Evolutionary conservation across 2,113 vertebrate genomes (phyloP), one percentile per base, ranked within the genome.

Genomic region (Origma solitaria): DNA sequence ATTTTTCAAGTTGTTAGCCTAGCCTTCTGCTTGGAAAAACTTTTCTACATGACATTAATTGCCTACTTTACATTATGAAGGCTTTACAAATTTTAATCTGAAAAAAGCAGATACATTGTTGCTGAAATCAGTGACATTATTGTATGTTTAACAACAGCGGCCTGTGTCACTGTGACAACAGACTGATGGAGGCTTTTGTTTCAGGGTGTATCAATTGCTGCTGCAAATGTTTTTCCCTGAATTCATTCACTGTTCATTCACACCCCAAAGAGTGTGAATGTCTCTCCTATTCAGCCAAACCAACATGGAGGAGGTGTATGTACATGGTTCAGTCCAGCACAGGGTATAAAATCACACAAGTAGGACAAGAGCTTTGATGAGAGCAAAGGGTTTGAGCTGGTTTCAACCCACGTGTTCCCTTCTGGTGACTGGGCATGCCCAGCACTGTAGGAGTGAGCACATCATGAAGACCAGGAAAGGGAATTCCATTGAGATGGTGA

Each of bases 21-120:
- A 56, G 5, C 1, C 13, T 57, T 61, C 61, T 68, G 4, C 42
- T 69, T 82, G 23, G 49, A 79, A 85, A 91, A 56, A 7, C 9
- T 60, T 30, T 61, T 44, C 8, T 60, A 35, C 0, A 0, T 56
- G 88, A n/a, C 8, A 15, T 76, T 82, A 76, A 47, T 56, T 77
- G 11, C 21, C 27, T 56, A 8, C 7, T 33, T 77, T n/a, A 45
- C 0, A 4, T 62, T 73, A 57, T 0, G 0, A 60, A 49, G 7
- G 16, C 44, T 83, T 72, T 56, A 4, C 15, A 78, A 51, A 7
- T 65, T 77, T 86, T 45, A 64, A 37, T 81, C 31, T 81, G 40
- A 65, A 16, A 86, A 89, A 65, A 21, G 6, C 10, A 65, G 30
- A 56, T 24, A 38, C 2, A 19, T 30, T 42, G 10, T 40, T 65